Evolutionary conservation across 1,140 invertebrate species (phyloP).

Genomic region (Solenopsis fugax): DNA sequence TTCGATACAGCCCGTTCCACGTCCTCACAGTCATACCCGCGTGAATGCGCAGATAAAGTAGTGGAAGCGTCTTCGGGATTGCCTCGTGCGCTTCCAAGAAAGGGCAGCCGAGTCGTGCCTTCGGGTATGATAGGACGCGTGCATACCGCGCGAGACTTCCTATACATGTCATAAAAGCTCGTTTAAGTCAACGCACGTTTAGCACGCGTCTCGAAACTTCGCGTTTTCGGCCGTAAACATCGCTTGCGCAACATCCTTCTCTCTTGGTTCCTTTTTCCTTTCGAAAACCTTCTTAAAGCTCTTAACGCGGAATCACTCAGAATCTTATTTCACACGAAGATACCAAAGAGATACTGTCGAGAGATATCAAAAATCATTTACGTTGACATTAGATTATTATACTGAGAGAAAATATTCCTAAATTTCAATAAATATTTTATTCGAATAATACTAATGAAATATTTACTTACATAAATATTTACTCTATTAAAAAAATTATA

Average conservation of each 20-base stretch:
- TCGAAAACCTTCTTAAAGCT: background rate
- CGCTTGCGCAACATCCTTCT: background rate
- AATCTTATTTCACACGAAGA: background rate
- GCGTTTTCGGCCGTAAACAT: conserved; percentile 45
- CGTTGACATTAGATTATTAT: no score
- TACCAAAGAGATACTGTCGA: background rate
- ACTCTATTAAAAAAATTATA: no score
- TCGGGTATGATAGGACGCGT: conserved; percentile 36
- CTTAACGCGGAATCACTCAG: background rate
- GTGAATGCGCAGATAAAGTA: conserved; percentile 66
- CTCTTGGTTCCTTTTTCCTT: background rate
- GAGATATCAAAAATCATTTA: no score
- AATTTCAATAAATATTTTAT: no score
- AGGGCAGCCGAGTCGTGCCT: conserved; percentile 29
- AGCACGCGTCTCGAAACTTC: conserved; percentile 25
- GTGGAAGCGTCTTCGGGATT: conserved; percentile 68
- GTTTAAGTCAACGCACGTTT: conserved; percentile 49
- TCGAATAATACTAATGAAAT: no score
- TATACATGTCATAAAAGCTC: conserved; percentile 59
- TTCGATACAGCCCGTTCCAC: conserved; percentile 73
- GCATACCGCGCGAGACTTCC: conserved; percentile 48
- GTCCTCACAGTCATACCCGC: conserved; percentile 39
- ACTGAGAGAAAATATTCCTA: no score
- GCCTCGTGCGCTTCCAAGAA: conserved; percentile 67
- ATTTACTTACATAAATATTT: no score